Evolutionary conservation across 2,888 invertebrate genomes (phyloP).

Genomic region (Lithophane leautieri): DNA sequence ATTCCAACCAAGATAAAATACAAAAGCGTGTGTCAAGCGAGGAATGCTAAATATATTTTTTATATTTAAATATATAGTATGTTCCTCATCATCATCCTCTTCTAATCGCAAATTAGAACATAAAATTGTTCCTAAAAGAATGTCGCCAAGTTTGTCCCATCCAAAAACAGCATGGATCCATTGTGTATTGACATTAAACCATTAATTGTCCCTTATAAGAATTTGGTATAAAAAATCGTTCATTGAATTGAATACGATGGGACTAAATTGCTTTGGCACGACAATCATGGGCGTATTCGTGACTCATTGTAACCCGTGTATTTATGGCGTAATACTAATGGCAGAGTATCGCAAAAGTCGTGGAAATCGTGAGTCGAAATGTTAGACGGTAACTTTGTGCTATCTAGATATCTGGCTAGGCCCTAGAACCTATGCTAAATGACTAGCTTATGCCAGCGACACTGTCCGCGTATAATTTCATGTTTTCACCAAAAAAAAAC

Average conservation of each 20-base stretch:
- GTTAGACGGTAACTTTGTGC: neutral
- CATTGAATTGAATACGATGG: slow-evolving; percentile 46
- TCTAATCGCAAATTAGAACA: slow-evolving; percentile 13
- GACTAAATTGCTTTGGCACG: slow-evolving; percentile 44
- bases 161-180: slow-evolving; percentile 22
- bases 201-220: slow-evolving; percentile 54
- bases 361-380: slow-evolving; percentile 43
- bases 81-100: neutral
- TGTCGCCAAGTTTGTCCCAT: neutral
- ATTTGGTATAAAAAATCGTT: slow-evolving; percentile 40
- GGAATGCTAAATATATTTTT: neutral
- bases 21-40: neutral
- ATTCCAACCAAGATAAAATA: neutral
- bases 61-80: neutral
- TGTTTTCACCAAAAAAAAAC: no score
- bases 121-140: neutral
- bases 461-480: no score
- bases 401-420: neutral
- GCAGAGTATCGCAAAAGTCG: slow-evolving; percentile 33
- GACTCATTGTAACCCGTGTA: slow-evolving; percentile 35
- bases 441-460: neutral
- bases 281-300: slow-evolving; percentile 49
- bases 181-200: slow-evolving; percentile 18
- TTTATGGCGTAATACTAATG: slow-evolving; percentile 27
- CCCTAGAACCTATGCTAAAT: no score